These are phyloP conservation scores for Canis aureus DNA, from an alignment of 2,113 vertebrate genomes.

Conservation along the genomic window DNA sequence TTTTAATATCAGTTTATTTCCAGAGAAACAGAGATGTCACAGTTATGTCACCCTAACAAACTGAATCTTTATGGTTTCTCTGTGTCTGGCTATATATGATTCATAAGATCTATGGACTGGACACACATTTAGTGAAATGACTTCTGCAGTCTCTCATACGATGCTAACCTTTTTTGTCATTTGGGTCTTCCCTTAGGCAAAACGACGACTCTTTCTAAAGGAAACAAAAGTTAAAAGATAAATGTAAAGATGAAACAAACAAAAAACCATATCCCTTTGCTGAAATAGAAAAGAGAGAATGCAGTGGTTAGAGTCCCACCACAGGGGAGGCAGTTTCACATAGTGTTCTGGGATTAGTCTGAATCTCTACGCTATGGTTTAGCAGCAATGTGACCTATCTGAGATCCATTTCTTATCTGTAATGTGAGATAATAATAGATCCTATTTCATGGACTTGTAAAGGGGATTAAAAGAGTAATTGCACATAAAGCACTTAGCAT, in stretches of 20 bases:
- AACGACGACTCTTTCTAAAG: neutral
- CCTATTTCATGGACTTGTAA: neutral
- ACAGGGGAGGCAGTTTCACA: neutral
- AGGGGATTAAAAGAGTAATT: slow-evolving; percentile 10
- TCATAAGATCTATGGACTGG: neutral
- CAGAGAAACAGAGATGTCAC: neutral
- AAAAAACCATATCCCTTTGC: neutral
- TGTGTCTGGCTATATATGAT: neutral
- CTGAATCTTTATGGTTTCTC: neutral
- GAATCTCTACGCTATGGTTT: neutral
- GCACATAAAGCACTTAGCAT: neutral
- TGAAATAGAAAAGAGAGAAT: neutral
- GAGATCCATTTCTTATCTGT: neutral
- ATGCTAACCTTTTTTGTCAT: neutral
- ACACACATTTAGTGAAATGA: neutral
- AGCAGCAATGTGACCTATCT: neutral
- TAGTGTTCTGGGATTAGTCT: neutral
- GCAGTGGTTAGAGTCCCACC: neutral
- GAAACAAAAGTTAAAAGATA: neutral
- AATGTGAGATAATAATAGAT: neutral
- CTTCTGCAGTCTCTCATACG: neutral
- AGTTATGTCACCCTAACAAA: neutral
- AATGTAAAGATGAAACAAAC: neutral
- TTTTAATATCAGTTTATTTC: neutral
- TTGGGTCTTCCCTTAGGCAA: neutral